Conservation (phyloP, 2,113 vertebrate genomes). For the Tragelaphus imberbis region DNA sequence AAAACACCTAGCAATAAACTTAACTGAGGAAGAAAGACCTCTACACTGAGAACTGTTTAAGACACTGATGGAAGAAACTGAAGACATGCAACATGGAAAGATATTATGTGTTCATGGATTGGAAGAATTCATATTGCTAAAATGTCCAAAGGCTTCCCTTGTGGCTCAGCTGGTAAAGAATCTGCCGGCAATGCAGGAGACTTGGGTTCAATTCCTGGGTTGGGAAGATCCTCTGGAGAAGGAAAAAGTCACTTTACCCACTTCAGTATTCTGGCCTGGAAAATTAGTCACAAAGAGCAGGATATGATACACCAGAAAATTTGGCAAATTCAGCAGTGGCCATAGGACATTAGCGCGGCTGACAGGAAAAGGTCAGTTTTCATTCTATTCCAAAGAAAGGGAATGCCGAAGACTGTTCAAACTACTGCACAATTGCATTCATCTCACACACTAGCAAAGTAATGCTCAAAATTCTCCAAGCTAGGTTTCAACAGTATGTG, state of each 20-base stretch:
- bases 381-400: neutral
- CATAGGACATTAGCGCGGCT: neutral
- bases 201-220: neutral
- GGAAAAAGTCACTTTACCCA: neutral
- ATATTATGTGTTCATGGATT: neutral
- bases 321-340: neutral
- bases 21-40: neutral
- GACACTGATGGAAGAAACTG: neutral
- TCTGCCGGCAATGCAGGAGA: neutral
- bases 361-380: neutral
- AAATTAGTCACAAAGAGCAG: neutral
- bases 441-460: neutral
- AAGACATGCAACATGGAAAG: neutral
- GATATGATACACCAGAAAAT: neutral
- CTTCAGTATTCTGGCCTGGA: neutral
- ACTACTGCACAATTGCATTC: neutral
- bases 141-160: neutral
- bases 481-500: neutral
- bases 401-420: neutral
- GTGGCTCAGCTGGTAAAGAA: neutral
- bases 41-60: neutral
- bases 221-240: neutral
- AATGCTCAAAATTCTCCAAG: neutral
- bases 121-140: neutral
- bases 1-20: neutral